Evolutionary conservation across 2,888 invertebrate species (phyloP).

Genomic region (Elmis aenea): DNA sequence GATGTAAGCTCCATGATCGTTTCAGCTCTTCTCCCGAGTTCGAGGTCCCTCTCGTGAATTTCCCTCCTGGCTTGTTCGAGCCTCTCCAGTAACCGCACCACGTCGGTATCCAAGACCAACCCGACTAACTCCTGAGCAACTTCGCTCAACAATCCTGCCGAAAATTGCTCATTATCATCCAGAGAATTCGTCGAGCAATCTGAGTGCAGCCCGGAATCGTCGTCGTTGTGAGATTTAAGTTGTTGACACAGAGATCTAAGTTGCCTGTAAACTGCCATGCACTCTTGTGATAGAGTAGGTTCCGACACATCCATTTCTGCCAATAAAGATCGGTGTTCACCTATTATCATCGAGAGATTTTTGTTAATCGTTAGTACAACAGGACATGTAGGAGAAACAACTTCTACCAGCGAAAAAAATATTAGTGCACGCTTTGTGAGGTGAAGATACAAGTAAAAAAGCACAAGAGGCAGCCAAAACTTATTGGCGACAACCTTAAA

Average conservation of each 20-base stretch:
- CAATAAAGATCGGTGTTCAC: conserved; percentile 67
- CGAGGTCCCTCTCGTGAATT: conserved; percentile 71
- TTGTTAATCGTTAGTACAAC: conserved; percentile 20
- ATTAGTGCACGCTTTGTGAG: too few species aligned
- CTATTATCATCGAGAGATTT: conserved; percentile 13
- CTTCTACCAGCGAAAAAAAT: too few species aligned
- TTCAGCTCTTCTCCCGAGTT: conserved; percentile 75
- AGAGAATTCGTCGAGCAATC: conserved; percentile 64
- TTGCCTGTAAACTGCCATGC: conserved; percentile 68
- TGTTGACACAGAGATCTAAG: conserved; percentile 68
- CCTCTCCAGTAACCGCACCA: conserved; percentile 69
- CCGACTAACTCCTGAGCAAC: conserved; percentile 72
- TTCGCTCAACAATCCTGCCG: conserved; percentile 50
- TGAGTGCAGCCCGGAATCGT: conserved; percentile 63
- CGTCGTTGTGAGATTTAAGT: conserved; percentile 71
- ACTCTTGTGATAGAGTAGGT: conserved; percentile 53
- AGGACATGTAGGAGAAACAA: too few species aligned
- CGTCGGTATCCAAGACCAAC: conserved; percentile 68
- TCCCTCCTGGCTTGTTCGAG: conserved; percentile 72
- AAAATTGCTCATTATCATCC: conserved; percentile 46
- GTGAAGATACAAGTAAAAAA: too few species aligned
- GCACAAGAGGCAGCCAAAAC: too few species aligned
- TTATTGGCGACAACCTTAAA: too few species aligned
- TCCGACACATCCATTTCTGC: conserved; percentile 87
- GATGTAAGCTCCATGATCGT: conserved; percentile 74